phyloP scores from a whole-genome alignment of 2,797 vertebrate genomes.

The Rhinogobio ventralis region DNA sequence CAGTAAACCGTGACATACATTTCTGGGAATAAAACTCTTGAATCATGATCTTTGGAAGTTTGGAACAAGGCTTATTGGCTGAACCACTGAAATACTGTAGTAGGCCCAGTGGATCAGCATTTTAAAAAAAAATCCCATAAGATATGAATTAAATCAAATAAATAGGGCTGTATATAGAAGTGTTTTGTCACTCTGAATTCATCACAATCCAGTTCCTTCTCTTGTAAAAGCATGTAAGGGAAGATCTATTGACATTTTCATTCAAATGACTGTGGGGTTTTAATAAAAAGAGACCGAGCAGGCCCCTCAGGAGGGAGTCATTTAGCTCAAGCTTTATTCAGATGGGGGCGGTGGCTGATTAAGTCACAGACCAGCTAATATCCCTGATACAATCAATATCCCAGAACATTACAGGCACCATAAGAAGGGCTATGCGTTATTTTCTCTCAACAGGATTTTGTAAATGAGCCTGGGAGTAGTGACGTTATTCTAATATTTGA shows the following conservation, averaged over 20 bases:
- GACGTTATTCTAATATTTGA: conserved; percentile 52
- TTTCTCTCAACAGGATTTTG: conserved; percentile 55
- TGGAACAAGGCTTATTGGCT: not conserved
- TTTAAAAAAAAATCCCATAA: not conserved
- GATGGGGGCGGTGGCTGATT: conserved; percentile 53
- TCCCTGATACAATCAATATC: conserved; percentile 65
- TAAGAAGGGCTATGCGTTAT: conserved; percentile 53
- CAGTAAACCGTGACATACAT: not conserved
- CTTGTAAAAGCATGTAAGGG: conserved; percentile 13
- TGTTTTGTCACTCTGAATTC: not conserved
- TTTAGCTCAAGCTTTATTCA: conserved; percentile 57
- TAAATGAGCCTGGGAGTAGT: conserved; percentile 49
- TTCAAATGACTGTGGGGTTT: conserved; percentile 37
- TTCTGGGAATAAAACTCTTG: not conserved
- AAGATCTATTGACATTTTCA: conserved; percentile 28
- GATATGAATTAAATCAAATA: not conserved
- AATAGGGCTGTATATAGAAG: not conserved
- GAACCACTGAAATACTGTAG: conserved; percentile 4
- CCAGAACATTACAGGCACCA: conserved; percentile 49
- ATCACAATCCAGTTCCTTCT: conserved; percentile 9
- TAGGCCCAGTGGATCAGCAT: not conserved
- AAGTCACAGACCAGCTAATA: conserved; percentile 61
- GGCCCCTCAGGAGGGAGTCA: conserved; percentile 50
- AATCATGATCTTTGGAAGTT: conserved; percentile 13
- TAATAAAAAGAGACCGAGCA: conserved; percentile 56